Percentiles rank a stretch among this genome's conserved stretches.
Evolutionary conservation across 2,888 invertebrate species (phyloP).

Genomic region (Cataglyphis albicans): DNA sequence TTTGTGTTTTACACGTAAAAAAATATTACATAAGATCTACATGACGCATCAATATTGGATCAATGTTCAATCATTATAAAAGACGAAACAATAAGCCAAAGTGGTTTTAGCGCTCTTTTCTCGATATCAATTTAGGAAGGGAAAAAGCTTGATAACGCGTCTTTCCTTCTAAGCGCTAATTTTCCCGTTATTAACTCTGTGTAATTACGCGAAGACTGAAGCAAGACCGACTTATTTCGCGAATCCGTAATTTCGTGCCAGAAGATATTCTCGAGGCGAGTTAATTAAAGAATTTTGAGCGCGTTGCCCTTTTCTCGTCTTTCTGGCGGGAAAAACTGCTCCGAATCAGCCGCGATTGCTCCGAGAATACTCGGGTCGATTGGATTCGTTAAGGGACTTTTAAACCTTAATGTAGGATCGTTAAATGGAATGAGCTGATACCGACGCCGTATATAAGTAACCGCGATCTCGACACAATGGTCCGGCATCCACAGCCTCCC

Average conservation of each 20-base stretch:
- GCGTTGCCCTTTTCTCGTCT: neutral
- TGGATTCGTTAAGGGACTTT: constrained; percentile 41
- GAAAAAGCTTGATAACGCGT: neutral
- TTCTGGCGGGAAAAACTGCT: neutral
- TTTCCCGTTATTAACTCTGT: constrained; percentile 37
- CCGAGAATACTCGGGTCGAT: neutral
- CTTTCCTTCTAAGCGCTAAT: neutral
- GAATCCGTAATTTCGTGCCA: constrained; percentile 32
- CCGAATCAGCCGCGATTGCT: neutral
- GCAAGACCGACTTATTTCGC: constrained; percentile 20
- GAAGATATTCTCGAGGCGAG: neutral
- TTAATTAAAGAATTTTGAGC: constrained; percentile 43
- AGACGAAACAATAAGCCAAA: neutral
- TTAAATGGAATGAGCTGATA: constrained; percentile 23
- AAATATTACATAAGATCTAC: too few species aligned
- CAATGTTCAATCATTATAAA: neutral
- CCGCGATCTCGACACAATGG: constrained; percentile 17
- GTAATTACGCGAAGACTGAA: constrained; percentile 32
- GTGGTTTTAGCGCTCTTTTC: neutral
- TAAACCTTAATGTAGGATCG: constrained; percentile 30
- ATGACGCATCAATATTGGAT: neutral
- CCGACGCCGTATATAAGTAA: constrained; percentile 31
- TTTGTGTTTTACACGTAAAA: too few species aligned
- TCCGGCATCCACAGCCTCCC: neutral
- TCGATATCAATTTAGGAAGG: constrained; percentile 13